A percentile compares a stretch with the other conserved stretches of the same genome.
Conservation (phyloP, 2,888 invertebrate genomes). For the Lasius platythorax region DNA sequence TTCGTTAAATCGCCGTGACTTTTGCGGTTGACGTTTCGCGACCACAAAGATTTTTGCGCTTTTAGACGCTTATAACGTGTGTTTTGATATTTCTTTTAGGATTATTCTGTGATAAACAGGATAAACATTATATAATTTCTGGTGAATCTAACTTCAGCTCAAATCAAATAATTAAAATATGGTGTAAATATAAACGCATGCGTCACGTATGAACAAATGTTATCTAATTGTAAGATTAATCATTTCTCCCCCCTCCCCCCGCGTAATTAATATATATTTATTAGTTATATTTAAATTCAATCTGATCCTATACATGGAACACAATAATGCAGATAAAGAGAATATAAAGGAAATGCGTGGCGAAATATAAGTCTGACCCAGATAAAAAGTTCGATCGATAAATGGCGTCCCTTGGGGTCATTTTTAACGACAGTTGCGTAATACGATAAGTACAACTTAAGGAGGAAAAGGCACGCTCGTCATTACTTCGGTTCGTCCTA, state of each 20-base stretch:
- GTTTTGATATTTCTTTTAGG: neutral
- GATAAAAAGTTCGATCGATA: slow-evolving; percentile 68
- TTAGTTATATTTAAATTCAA: slow-evolving; percentile 10
- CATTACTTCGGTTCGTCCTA: slow-evolving; percentile 23
- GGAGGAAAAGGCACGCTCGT: slow-evolving; percentile 17
- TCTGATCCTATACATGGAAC: neutral
- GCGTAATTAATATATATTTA: no score
- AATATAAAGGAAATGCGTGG: slow-evolving; percentile 59
- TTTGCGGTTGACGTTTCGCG: slow-evolving; percentile 37
- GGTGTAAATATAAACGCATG: neutral
- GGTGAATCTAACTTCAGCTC: neutral
- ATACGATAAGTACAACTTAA: slow-evolving; percentile 8
- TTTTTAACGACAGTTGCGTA: slow-evolving; percentile 52
- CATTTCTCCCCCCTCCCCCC: no score
- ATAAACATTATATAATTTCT: neutral
- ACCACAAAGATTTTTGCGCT: neutral
- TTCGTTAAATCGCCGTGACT: slow-evolving; percentile 67
- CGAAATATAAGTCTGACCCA: slow-evolving; percentile 60
- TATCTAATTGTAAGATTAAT: neutral
- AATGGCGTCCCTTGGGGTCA: slow-evolving; percentile 59
- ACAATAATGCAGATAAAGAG: slow-evolving; percentile 41
- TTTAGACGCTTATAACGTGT: neutral
- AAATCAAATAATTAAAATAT: neutral
- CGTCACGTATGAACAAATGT: neutral
- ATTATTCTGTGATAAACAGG: neutral